Base-by-base conservation (phyloP, 2,113 vertebrate species). In the Callithrix jacchus region DNA sequence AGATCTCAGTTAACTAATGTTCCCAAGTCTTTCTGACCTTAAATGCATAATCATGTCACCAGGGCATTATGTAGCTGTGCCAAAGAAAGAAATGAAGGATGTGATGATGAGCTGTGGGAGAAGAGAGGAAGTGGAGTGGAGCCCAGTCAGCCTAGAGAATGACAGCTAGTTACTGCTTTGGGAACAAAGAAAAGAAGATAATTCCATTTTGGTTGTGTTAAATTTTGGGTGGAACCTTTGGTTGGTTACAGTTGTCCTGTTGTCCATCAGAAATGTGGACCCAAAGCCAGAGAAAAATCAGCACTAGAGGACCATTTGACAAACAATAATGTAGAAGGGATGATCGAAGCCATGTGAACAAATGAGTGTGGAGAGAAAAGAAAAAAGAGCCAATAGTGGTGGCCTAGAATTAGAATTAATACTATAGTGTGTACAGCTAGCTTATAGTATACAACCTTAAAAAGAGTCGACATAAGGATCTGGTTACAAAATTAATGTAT, bases 241-340 rank as follows among this genome's bases (percentile, higher is more conserved):
- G 9, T 76, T 45, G 61, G 61, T 87, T 95, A 56, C 3, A 54
- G 83, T 82, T 79, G 30, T 85, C 35, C 66, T 96, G 1, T 87
- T 66, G 61, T 32, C 47, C 13, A 89, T 96, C 40, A 93, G 45
- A 93, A 87, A 68, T 74, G 82, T 89, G 80, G 86, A 97, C 82
- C 45, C 82, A 42, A 87, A 94, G 25, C 8, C 42, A 37, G 52
- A 97, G 61, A 86, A 89, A 56, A 73, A 11, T 83, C 68, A 49
- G 71, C 73, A n/a, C 37, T 91, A 42, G 37, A 89, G 54, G 52
- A 76, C 56, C 49, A 70, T 83, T 54, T 56, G 35, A 35, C 42
- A 93, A 93, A 87, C 32, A 25, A 6, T 30, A 12, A 91, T 58
- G 47, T 47, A 45, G n/a, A 20, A 27, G 37, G 16, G 35, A 47